Evolutionary conservation across 2,113 vertebrate species (phyloP).

Genomic region (Oreochromis aureus): DNA sequence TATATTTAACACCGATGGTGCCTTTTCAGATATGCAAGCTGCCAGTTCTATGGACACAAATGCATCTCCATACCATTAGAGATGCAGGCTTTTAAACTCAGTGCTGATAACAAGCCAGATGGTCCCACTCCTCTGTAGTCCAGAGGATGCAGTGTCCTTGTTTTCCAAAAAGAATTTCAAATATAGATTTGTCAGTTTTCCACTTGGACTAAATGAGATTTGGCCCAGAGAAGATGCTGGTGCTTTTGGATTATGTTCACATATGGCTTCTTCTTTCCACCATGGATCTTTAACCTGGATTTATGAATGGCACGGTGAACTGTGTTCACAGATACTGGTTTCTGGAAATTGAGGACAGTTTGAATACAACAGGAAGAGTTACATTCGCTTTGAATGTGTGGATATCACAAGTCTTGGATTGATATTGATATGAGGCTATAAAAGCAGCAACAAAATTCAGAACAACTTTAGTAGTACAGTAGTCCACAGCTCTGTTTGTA

Average conservation of each 20-base stretch:
- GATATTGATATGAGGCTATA: background rate
- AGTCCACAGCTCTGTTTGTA: background rate
- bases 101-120: background rate
- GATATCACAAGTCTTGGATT: background rate
- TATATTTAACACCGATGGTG: background rate
- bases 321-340: background rate
- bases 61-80: background rate
- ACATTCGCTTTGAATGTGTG: rapidly evolving
- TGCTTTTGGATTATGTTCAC: background rate
- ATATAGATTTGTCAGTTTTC: background rate
- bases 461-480: background rate
- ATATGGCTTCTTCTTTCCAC: background rate
- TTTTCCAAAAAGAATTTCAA: background rate
- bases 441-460: background rate
- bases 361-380: background rate
- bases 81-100: background rate
- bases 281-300: background rate
- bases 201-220: background rate
- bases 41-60: background rate
- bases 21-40: background rate
- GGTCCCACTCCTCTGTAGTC: background rate
- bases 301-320: background rate
- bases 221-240: background rate
- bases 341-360: background rate
- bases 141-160: background rate